These are phyloP conservation scores for Parnassius apollo DNA, from an alignment of 2,888 invertebrate species.

Conservation along the genomic window DNA sequence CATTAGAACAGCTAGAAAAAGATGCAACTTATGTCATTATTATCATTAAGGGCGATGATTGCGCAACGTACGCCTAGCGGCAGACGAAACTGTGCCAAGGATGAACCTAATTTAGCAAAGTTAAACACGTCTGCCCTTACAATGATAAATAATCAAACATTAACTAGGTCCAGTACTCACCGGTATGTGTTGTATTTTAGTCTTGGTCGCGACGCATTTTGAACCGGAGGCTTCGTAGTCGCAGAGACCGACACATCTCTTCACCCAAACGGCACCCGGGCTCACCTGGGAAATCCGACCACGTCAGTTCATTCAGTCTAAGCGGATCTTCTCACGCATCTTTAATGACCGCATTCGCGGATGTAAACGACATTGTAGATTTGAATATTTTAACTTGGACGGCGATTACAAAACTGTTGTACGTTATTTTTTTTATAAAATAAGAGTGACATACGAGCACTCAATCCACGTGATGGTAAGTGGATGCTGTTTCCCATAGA, in stretches of 20 bases:
- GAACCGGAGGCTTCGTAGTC: conserved; percentile 56
- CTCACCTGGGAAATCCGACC: conserved; percentile 62
- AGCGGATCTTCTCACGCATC: conserved; percentile 62
- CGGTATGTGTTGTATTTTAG: conserved; percentile 55
- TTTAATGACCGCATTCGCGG: conserved; percentile 44
- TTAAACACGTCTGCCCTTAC: conserved; percentile 47
- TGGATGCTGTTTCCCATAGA: too few species aligned
- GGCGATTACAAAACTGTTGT: conserved; percentile 6
- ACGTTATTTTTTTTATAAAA: background rate
- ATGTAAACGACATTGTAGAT: conserved; percentile 40
- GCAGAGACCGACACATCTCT: conserved; percentile 70
- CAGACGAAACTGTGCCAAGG: conserved; percentile 63
- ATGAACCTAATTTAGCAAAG: conserved; percentile 45
- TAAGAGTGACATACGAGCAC: too few species aligned
- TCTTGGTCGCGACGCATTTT: conserved; percentile 55
- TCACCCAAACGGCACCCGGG: conserved; percentile 71
- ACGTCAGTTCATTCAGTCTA: conserved; percentile 39
- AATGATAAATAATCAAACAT: conserved; percentile 28
- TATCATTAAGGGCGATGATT: conserved; percentile 48
- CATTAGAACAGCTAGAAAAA: conserved; percentile 5
- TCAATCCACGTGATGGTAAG: too few species aligned
- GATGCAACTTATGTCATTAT: conserved; percentile 50
- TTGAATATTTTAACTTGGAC: conserved; percentile 32
- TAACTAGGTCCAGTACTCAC: conserved; percentile 45
- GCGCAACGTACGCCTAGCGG: conserved; percentile 41